These are phyloP conservation scores for Zoanthus solanderi DNA, from an alignment of 92 coral and sea anemone species.

Conservation along the genomic window DNA sequence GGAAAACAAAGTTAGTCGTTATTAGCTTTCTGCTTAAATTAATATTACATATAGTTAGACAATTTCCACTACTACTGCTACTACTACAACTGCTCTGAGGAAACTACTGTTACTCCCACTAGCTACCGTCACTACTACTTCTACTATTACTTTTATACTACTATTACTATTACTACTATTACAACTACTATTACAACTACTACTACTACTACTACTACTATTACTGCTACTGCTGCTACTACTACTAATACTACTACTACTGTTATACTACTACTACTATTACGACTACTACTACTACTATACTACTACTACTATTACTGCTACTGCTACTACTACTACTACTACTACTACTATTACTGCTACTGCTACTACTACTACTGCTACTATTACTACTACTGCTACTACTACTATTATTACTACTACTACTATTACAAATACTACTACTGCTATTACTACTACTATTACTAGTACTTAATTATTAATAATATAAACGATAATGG, in stretches of 20 bases:
- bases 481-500: too few relatives aligned
- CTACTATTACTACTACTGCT: too few relatives aligned
- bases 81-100: neutral
- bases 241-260: neutral
- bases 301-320: neutral
- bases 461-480: too few relatives aligned
- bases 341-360: too few relatives aligned
- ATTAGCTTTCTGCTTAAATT: neutral
- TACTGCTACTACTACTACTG: too few relatives aligned
- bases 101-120: neutral
- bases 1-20: too few relatives aligned
- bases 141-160: neutral
- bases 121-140: neutral
- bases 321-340: too few relatives aligned
- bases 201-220: neutral
- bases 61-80: neutral
- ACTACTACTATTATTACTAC: too few relatives aligned
- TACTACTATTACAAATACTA: too few relatives aligned
- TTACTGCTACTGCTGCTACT: neutral
- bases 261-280: neutral
- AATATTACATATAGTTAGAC: neutral
- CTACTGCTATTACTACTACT: too few relatives aligned
- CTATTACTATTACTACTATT: neutral
- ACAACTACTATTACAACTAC: neutral
- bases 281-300: neutral